Evolutionary conservation across 2,113 vertebrate genomes (phyloP).

Genomic region (human (Homo sapiens)): DNA sequence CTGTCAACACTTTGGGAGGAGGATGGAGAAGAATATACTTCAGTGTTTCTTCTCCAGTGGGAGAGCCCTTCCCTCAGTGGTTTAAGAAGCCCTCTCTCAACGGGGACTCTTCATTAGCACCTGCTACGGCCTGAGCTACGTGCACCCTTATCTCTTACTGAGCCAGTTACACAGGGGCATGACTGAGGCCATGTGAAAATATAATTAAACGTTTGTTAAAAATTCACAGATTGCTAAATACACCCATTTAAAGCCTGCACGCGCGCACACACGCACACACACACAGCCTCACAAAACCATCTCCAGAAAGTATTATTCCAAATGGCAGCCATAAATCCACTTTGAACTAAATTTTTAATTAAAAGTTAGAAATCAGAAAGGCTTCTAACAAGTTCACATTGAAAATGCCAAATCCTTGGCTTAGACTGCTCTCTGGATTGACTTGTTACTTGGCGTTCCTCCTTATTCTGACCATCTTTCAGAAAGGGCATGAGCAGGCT

Average conservation of each 20-base stretch:
- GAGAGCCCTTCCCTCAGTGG: background rate
- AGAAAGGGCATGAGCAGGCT: background rate
- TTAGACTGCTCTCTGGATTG: slow-evolving; percentile 28
- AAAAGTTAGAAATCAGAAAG: slow-evolving; percentile 67
- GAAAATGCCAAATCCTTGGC: slow-evolving; percentile 43
- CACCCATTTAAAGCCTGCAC: slow-evolving; percentile 76
- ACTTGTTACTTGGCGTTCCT: slow-evolving; percentile 25
- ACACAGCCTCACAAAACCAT: background rate
- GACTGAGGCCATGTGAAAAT: slow-evolving; percentile 60
- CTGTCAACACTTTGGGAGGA: slow-evolving; percentile 45
- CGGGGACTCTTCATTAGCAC: slow-evolving; percentile 20
- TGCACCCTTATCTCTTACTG: slow-evolving; percentile 59
- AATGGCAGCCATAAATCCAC: slow-evolving; percentile 79
- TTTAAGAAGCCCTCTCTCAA: background rate
- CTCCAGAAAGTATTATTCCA: slow-evolving; percentile 77
- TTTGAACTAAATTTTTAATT: slow-evolving; percentile 81
- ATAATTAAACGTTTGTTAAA: slow-evolving; percentile 78
- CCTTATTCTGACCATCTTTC: background rate
- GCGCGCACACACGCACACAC: background rate
- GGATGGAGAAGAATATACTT: background rate
- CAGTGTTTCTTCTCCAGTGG: background rate
- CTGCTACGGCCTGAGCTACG: background rate
- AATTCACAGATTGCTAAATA: slow-evolving; percentile 81
- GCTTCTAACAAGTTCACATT: slow-evolving; percentile 70
- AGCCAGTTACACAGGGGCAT: slow-evolving; percentile 51